Conservation (phyloP, 2,888 invertebrate genomes). For the Eilema depressum region DNA sequence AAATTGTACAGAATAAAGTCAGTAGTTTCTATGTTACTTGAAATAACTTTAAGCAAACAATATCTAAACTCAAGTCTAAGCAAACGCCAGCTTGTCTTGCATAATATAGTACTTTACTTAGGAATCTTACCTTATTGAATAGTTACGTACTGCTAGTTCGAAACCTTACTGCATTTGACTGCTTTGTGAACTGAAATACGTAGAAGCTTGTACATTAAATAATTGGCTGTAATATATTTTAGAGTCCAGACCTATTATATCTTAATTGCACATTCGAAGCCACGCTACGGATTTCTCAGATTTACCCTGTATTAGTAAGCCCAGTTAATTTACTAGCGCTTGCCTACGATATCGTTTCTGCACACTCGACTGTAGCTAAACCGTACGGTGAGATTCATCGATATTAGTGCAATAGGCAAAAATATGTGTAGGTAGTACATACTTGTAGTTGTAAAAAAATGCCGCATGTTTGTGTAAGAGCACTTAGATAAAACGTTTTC, state of each 20-base stretch:
- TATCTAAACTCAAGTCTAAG: conserved; percentile 19
- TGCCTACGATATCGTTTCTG: conserved; percentile 7
- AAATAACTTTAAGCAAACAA: conserved; percentile 5
- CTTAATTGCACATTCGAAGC: conserved; percentile 18
- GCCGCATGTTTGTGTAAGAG: background rate
- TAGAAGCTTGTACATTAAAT: conserved; percentile 23
- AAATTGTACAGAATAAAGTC: background rate
- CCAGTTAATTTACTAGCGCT: conserved; percentile 14
- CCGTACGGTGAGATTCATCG: background rate
- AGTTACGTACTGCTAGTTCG: conserved; percentile 12
- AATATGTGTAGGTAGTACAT: background rate
- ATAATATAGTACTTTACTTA: conserved; percentile 23
- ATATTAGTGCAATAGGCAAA: background rate
- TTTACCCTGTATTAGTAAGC: conserved; percentile 21
- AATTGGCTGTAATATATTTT: conserved; percentile 28
- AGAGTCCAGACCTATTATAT: conserved; percentile 14
- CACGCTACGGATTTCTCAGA: conserved; percentile 16
- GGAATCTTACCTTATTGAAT: conserved; percentile 19
- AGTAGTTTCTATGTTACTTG: background rate
- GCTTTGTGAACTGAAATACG: conserved; percentile 7
- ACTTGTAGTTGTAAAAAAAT: too few relatives aligned
- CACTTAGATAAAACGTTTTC: background rate
- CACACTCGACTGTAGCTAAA: background rate
- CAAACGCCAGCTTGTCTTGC: conserved; percentile 17
- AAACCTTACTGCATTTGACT: conserved; percentile 20